Base-by-base conservation (phyloP, 2,888 invertebrate genomes). In the Bombylius discolor region DNA sequence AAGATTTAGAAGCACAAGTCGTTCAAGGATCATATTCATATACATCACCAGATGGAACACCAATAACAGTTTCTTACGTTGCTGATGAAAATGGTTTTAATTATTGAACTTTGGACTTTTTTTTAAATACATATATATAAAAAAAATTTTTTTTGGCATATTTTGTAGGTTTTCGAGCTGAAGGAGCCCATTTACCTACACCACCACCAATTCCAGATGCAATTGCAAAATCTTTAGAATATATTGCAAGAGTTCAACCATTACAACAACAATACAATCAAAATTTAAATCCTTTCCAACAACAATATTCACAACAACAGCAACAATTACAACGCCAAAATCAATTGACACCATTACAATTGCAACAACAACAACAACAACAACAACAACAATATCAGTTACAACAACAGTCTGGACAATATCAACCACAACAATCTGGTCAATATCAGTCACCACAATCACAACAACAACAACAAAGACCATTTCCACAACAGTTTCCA, bases 11-110 rank as follows among this genome's bases (percentile, higher is more conserved):
- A 65, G 82, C 83, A 14, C 71, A 87, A 81, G 84, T 85, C 3
- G 84, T 86, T 4, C 84, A 86, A 68, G 89, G 89, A 48, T 83
- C 84, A 47, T 87, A 81, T 67, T 81, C 87, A 0, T 89, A 88
- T 67, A 80, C 85, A 6, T 80, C 87, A 2, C 87, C 87, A 0
- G 87, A 89, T 63, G 81, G 81, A 23, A 82, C 81, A 13, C 85
- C 84, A 3, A 83, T 87, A 58, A 79, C 81, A 60, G 78, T 87
- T 11, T 81, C 77, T 45, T 87, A 87, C 64, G 77, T 85, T 23
- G 87, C 87, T 31, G 87, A 88, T 69, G 87, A 87, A 73, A 84
- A 84, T 67, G 89, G 87, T 77, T 44, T 45, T 14, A 14, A 14
- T 7, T 7, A 45, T 6, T 6, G 45, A n/a, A 5, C 13, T 14